Percentiles rank a stretch among this genome's conserved stretches.
Conservation (phyloP, 2,113 vertebrate species). For the Cacatua alba region DNA sequence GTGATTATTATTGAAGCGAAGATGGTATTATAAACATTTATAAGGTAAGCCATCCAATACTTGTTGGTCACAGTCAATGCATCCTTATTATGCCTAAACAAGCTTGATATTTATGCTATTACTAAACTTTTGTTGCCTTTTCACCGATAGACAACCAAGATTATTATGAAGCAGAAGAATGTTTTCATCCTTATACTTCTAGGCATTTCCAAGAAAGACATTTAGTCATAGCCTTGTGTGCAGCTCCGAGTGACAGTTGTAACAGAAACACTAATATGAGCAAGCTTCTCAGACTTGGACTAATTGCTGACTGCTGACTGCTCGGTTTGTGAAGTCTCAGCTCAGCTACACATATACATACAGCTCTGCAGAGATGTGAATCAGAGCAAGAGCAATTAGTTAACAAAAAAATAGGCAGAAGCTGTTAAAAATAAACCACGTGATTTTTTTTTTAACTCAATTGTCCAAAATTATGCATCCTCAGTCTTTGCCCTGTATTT, state of each 20-base stretch:
- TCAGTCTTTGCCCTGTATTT: slow-evolving; percentile 3
- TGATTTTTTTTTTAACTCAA: background rate
- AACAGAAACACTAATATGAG: slow-evolving; percentile 28
- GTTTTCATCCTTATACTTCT: background rate
- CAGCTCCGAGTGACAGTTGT: slow-evolving; percentile 16
- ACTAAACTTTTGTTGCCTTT: background rate
- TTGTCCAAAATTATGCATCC: slow-evolving; percentile 11
- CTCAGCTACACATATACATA: background rate
- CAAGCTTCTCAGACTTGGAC: slow-evolving; percentile 58
- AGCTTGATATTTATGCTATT: background rate
- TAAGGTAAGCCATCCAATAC: background rate
- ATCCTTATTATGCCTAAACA: background rate
- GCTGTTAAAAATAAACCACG: slow-evolving; percentile 37
- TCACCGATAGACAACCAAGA: background rate
- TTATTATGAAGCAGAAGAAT: background rate
- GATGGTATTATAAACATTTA: background rate
- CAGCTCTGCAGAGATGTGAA: slow-evolving; percentile 25
- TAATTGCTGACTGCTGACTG: slow-evolving; percentile 58
- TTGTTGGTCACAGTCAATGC: background rate
- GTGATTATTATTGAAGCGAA: background rate
- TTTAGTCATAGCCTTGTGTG: slow-evolving; percentile 49
- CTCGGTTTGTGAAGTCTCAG: slow-evolving; percentile 45
- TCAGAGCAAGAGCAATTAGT: slow-evolving; percentile 34
- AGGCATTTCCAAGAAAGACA: slow-evolving; percentile 54
- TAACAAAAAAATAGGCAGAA: slow-evolving; percentile 3